Percentiles rank a stretch among this genome's conserved stretches.
Conservation (phyloP, 2,113 vertebrate species). For the Rhegmatorhina hoffmannsi region DNA sequence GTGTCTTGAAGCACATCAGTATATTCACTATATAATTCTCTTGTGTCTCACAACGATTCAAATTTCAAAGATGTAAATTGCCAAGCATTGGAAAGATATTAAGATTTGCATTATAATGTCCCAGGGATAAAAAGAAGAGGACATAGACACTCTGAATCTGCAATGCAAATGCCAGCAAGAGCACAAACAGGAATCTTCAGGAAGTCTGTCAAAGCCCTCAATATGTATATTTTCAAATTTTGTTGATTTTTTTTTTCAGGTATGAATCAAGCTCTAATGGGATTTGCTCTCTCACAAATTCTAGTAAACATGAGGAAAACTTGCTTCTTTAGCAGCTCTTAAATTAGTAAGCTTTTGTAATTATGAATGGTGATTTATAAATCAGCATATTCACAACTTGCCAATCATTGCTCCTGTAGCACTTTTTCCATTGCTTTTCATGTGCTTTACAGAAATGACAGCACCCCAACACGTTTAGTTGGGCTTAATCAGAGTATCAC, state of each 20-base stretch:
- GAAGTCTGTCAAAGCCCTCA: constrained; percentile 49
- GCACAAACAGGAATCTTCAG: constrained; percentile 61
- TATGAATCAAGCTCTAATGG: constrained; percentile 48
- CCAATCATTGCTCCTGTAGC: constrained; percentile 33
- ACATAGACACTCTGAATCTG: constrained; percentile 66
- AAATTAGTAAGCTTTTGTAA: constrained; percentile 48
- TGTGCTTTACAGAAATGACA: background rate
- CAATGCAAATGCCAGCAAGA: constrained; percentile 66
- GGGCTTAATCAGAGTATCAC: background rate
- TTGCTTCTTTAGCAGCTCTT: constrained; percentile 32
- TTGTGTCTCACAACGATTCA: constrained; percentile 55
- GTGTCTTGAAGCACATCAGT: constrained; percentile 39
- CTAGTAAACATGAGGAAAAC: constrained; percentile 53
- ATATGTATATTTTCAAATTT: constrained; percentile 37
- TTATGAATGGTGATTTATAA: constrained; percentile 38
- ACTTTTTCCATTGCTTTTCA: constrained; percentile 20
- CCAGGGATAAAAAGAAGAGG: constrained; percentile 60
- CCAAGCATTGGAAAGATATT: constrained; percentile 58
- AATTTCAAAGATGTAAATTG: constrained; percentile 71
- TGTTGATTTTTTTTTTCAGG: constrained; percentile 50
- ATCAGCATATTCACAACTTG: constrained; percentile 65
- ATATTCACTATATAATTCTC: constrained; percentile 43
- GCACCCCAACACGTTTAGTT: background rate
- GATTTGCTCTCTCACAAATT: constrained; percentile 53
- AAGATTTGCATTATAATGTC: constrained; percentile 71